Percentiles rank a stretch among this genome's conserved stretches.
Evolutionary conservation across 2,797 vertebrate species (phyloP).

Genomic region (Acanthurus tractus): DNA sequence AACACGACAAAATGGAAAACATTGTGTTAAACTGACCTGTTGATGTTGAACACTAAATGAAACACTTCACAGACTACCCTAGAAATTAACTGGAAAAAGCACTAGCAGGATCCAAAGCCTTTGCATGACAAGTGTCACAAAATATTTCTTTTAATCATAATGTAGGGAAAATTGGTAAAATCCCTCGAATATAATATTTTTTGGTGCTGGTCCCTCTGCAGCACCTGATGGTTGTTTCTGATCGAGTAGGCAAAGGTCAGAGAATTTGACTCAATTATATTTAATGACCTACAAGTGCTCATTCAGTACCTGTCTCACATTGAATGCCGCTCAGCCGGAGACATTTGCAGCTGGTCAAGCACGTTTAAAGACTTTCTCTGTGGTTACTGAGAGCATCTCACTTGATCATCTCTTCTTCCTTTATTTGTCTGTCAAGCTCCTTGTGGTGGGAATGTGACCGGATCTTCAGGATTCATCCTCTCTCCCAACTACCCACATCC

Average conservation of each 20-base stretch:
- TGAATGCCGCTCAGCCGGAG: conserved; percentile 19
- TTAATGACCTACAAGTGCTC: conserved; percentile 39
- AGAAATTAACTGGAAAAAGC: conserved; percentile 2
- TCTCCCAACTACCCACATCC: conserved; percentile 97
- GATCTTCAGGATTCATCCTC: conserved; percentile 96
- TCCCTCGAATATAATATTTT: conserved; percentile 10
- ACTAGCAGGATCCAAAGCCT: neutral
- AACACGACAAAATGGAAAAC: neutral
- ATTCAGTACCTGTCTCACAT: neutral
- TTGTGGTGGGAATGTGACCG: conserved; percentile 97
- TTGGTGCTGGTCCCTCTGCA: neutral
- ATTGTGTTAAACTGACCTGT: neutral
- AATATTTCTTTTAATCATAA: conserved; percentile 10
- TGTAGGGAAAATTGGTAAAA: conserved; percentile 3
- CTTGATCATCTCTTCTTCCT: conserved; percentile 10
- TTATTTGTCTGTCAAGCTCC: conserved; percentile 87
- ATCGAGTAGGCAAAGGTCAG: conserved; percentile 37
- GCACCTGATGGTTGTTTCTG: conserved; percentile 12
- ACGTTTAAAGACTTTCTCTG: conserved; percentile 16
- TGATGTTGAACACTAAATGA: conserved; percentile 1
- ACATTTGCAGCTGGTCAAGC: conserved; percentile 3
- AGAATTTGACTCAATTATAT: conserved; percentile 42
- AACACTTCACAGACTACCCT: neutral
- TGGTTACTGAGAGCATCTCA: conserved; percentile 7
- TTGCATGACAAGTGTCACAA: conserved; percentile 4